Evolutionary conservation across 2,888 invertebrate genomes (phyloP).

Genomic region (Xanthia icteritia): DNA sequence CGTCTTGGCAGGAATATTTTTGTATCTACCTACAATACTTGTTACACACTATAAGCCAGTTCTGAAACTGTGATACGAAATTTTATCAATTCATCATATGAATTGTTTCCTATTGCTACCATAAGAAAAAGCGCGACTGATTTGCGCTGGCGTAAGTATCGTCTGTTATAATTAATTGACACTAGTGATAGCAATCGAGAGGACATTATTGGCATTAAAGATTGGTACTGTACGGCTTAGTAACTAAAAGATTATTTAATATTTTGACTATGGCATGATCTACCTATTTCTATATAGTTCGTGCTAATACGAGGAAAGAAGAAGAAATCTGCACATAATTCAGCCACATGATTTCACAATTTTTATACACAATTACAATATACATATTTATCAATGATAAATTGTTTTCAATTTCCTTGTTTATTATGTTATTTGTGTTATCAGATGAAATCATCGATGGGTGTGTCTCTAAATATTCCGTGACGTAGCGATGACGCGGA

Average conservation of each 20-base stretch:
- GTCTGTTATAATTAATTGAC: not conserved
- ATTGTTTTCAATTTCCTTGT: slow-evolving; percentile 30
- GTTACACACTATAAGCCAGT: not conserved
- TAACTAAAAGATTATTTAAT: not conserved
- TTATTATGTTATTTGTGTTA: slow-evolving; percentile 40
- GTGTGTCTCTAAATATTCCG: slow-evolving; percentile 57
- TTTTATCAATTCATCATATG: slow-evolving; percentile 7
- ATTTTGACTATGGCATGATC: not conserved
- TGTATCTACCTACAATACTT: not conserved
- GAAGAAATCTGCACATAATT: not conserved
- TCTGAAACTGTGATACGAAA: not conserved
- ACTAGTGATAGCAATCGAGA: not conserved
- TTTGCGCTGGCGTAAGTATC: not conserved
- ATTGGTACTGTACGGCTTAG: not conserved
- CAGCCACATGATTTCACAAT: slow-evolving; percentile 16
- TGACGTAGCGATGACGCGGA: slow-evolving; percentile 43
- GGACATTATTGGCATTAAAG: not conserved
- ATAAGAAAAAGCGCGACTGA: not conserved
- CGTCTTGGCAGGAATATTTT: slow-evolving; percentile 25
- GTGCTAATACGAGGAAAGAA: not conserved
- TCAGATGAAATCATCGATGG: slow-evolving; percentile 37
- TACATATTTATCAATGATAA: slow-evolving; percentile 9
- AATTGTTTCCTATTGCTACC: not conserved
- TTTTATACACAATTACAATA: not conserved
- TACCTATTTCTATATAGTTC: not conserved